Conservation (phyloP, 2,113 vertebrate genomes). For the Leucoraja erinaceus region DNA sequence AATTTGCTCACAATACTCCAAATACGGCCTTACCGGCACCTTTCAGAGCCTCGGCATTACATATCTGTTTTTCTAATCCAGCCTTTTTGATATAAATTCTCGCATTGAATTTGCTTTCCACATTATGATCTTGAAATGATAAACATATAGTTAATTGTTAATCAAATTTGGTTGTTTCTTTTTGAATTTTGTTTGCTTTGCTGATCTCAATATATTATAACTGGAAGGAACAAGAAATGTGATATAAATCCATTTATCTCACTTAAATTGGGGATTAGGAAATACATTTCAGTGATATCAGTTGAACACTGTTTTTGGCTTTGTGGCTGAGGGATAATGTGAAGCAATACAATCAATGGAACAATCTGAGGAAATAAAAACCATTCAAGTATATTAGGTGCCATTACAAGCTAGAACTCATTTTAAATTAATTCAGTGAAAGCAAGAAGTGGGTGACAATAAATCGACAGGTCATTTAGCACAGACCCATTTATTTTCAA, state of each 20-base stretch:
- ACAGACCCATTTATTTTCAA: background rate
- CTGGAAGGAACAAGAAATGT: background rate
- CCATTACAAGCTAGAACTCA: background rate
- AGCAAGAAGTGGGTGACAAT: too few species aligned
- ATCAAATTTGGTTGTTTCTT: background rate
- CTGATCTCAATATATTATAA: background rate
- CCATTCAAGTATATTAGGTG: background rate
- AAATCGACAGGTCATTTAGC: background rate
- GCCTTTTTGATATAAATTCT: too few species aligned
- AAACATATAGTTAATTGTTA: background rate
- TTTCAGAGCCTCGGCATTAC: too few species aligned
- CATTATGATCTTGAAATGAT: background rate
- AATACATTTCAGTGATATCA: background rate
- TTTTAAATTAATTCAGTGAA: background rate
- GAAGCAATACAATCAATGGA: background rate
- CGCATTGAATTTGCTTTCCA: background rate
- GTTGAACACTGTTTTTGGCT: background rate
- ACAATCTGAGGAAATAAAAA: constrained; percentile 2
- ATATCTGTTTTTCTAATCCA: too few species aligned
- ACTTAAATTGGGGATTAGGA: background rate
- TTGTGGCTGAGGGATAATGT: background rate
- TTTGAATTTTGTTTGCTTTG: background rate
- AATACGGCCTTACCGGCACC: too few species aligned
- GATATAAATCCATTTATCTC: background rate
- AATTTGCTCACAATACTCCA: too few species aligned